These are phyloP conservation scores for Chionis minor DNA, from an alignment of 2,113 vertebrate species.

Conservation along the genomic window DNA sequence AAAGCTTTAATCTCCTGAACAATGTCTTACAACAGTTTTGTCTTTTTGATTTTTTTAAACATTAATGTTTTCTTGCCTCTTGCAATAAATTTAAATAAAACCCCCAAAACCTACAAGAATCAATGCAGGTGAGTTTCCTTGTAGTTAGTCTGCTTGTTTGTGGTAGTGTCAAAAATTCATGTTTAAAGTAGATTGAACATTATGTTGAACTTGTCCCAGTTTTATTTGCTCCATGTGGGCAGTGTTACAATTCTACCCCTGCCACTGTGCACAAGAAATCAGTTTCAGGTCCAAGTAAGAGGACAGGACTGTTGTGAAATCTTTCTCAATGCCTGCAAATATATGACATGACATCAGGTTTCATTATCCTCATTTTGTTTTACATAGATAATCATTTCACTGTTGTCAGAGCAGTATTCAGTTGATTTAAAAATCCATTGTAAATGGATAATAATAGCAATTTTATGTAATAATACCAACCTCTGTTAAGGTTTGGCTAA, in stretches of 20 bases:
- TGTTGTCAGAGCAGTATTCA: not conserved
- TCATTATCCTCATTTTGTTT: not conserved
- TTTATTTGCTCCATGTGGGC: not conserved
- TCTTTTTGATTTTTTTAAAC: not conserved
- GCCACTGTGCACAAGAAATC: not conserved
- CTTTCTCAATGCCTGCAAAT: not conserved
- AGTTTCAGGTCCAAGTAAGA: not conserved
- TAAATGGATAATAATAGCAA: not conserved
- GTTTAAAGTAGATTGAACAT: not conserved
- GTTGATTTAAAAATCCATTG: not conserved
- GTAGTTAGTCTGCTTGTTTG: not conserved
- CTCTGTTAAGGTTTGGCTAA: not conserved
- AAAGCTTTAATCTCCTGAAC: not conserved
- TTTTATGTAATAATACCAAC: not conserved
- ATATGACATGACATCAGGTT: not conserved
- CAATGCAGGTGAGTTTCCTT: not conserved
- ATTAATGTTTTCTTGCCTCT: not conserved
- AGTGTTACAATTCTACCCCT: not conserved
- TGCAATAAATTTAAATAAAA: not conserved
- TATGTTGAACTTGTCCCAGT: not conserved
- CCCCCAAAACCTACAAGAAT: not conserved
- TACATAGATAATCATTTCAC: not conserved
- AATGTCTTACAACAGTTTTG: not conserved
- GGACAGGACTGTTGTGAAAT: not conserved
- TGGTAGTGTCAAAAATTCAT: not conserved